Percentiles rank a stretch among this genome's conserved stretches.
These are phyloP conservation scores for Hypothenemus hampei DNA, from an alignment of 1,140 invertebrate species.

Conservation along the genomic window DNA sequence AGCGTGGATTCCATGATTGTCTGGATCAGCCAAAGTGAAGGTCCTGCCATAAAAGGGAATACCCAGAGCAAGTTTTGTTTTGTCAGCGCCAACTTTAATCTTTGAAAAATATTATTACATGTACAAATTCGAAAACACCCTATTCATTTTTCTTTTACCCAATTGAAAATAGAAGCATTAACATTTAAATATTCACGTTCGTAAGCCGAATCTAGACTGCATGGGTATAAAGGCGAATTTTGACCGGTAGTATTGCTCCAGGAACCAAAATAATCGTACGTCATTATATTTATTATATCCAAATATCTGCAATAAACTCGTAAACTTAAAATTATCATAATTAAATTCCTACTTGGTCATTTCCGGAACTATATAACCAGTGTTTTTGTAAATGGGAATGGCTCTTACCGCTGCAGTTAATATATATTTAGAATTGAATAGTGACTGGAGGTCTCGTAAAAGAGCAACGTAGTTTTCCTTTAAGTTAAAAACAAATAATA, in stretches of 20 bases:
- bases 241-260: conserved; percentile 56
- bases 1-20: conserved; percentile 46
- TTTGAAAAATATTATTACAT: conserved; percentile 26
- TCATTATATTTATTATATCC: conserved; percentile 63
- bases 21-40: conserved; percentile 51
- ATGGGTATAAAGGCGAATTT: conserved; percentile 54
- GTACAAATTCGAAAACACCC: not conserved
- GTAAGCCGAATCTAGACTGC: conserved; percentile 46
- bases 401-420: conserved; percentile 36
- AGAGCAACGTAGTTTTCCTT: conserved; percentile 34
- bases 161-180: conserved; percentile 32
- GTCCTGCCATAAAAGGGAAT: conserved; percentile 58
- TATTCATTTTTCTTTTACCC: conserved; percentile 24
- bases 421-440: conserved; percentile 30
- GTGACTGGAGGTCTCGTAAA: conserved; percentile 30
- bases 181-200: conserved; percentile 34
- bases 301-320: no score
- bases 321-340: no score
- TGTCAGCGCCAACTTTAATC: conserved; percentile 44
- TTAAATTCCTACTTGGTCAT: conserved; percentile 86
- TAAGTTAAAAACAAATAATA: conserved; percentile 16
- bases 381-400: conserved; percentile 37
- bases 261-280: conserved; percentile 62
- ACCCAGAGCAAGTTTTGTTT: conserved; percentile 59
- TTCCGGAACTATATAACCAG: conserved; percentile 76